Conservation (phyloP, 1,140 invertebrate species). For the Diplogasteroides magnus region DNA sequence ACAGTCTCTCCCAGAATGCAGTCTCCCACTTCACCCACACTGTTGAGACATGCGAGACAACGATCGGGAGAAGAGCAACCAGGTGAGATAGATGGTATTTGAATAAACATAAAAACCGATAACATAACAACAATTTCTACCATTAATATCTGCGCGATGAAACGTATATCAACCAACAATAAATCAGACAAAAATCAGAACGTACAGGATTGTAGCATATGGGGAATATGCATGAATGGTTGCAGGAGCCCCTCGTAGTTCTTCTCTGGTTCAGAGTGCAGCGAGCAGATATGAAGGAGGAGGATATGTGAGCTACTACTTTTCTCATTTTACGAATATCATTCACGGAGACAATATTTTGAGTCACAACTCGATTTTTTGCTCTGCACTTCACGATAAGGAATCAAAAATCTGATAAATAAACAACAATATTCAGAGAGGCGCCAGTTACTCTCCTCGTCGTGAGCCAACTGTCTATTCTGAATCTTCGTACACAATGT, state of each 20-base stretch:
- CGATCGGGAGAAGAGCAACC: slow-evolving; percentile 10
- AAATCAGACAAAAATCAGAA: neutral
- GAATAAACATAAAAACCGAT: neutral
- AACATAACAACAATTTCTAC: neutral
- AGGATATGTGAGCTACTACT: neutral
- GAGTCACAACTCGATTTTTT: neutral
- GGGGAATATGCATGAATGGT: neutral
- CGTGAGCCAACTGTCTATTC: neutral
- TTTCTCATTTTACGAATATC: neutral
- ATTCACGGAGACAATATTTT: too few species aligned
- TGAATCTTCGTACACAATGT: neutral
- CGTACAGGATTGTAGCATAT: too few species aligned
- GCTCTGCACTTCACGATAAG: neutral
- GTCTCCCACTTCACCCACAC: slow-evolving; percentile 28
- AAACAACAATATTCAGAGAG: neutral
- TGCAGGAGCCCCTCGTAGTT: neutral
- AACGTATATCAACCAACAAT: neutral
- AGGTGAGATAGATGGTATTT: neutral
- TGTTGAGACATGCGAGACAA: slow-evolving; percentile 24
- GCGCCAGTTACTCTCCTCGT: neutral
- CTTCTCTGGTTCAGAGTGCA: neutral
- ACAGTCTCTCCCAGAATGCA: slow-evolving; percentile 13
- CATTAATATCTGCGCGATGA: neutral
- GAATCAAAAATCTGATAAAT: neutral
- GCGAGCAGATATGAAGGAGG: neutral